Evolutionary conservation across 1,140 invertebrate genomes (phyloP).

Genomic region (Drosophila albomicans): DNA sequence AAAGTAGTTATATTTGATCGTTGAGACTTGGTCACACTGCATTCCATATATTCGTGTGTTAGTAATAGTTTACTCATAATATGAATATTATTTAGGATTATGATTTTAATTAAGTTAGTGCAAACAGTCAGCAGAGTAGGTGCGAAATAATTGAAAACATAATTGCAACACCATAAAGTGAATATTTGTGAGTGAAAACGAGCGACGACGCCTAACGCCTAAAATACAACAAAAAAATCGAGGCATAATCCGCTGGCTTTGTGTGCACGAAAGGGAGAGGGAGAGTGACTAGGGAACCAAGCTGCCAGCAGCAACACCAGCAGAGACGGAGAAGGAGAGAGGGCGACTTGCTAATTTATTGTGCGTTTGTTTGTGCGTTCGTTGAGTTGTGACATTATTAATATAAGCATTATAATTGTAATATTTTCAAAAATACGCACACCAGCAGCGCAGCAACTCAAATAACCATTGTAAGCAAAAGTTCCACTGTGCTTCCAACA

Average conservation of each 20-base stretch:
- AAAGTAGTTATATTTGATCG: no score
- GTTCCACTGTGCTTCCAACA: constrained; percentile 40
- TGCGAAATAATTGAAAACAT: constrained; percentile 34
- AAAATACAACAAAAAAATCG: constrained; percentile 9
- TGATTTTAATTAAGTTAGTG: constrained; percentile 39
- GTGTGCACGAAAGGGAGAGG: constrained; percentile 33
- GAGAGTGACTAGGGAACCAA: not conserved
- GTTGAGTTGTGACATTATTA: constrained; percentile 40
- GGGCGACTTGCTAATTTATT: constrained; percentile 50
- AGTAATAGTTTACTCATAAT: constrained; percentile 78
- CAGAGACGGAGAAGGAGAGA: constrained; percentile 12
- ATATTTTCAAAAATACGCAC: constrained; percentile 26
- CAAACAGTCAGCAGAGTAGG: constrained; percentile 31
- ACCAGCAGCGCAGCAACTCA: not conserved
- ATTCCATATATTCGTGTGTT: constrained; percentile 66
- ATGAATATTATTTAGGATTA: constrained; percentile 57
- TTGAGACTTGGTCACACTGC: constrained; percentile 12
- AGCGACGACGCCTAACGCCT: constrained; percentile 14
- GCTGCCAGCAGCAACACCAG: no score
- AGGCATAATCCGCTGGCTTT: constrained; percentile 44
- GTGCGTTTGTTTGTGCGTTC: constrained; percentile 20
- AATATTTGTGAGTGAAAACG: constrained; percentile 30
- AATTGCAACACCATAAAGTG: constrained; percentile 32
- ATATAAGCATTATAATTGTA: constrained; percentile 32
- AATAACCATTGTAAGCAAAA: constrained; percentile 15